Percentiles rank a stretch among this genome's conserved stretches.
phyloP scores from a whole-genome alignment of 2,888 invertebrate genomes.

The Antitype chi region DNA sequence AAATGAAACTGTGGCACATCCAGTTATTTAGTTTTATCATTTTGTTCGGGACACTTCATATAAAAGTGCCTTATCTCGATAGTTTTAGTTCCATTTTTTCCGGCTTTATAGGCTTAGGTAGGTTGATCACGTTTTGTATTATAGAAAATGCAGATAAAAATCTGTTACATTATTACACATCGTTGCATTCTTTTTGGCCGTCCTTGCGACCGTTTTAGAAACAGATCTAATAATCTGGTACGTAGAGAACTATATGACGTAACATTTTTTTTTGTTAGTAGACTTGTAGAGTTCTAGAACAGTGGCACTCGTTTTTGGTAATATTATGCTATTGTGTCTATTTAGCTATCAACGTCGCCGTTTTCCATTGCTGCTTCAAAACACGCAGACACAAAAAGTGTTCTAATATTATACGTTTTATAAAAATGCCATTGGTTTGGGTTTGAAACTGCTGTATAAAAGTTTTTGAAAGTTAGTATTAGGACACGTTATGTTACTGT shows the following conservation, averaged over 20 bases:
- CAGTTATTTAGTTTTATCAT: neutral
- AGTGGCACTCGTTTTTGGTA: neutral
- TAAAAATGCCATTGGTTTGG: neutral
- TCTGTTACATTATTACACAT: slow-evolving; percentile 21
- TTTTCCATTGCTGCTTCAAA: neutral
- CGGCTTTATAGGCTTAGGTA: neutral
- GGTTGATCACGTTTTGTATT: neutral
- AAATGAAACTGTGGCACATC: neutral
- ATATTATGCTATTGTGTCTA: neutral
- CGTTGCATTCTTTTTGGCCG: slow-evolving; percentile 23
- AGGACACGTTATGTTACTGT: neutral
- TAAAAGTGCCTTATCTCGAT: neutral
- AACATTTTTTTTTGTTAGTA: neutral
- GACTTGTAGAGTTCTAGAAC: neutral
- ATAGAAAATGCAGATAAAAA: slow-evolving; percentile 24
- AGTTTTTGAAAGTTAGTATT: too few species aligned
- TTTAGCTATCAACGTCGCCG: neutral
- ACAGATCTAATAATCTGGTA: slow-evolving; percentile 31
- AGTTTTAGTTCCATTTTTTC: neutral
- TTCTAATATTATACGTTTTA: neutral
- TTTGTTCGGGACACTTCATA: neutral
- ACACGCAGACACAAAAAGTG: neutral
- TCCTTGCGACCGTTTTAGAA: slow-evolving; percentile 37
- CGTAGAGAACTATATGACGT: slow-evolving; percentile 21
- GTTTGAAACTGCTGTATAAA: neutral